Conservation (phyloP, 2,888 invertebrate species). For the Cyaniris semiargus region DNA sequence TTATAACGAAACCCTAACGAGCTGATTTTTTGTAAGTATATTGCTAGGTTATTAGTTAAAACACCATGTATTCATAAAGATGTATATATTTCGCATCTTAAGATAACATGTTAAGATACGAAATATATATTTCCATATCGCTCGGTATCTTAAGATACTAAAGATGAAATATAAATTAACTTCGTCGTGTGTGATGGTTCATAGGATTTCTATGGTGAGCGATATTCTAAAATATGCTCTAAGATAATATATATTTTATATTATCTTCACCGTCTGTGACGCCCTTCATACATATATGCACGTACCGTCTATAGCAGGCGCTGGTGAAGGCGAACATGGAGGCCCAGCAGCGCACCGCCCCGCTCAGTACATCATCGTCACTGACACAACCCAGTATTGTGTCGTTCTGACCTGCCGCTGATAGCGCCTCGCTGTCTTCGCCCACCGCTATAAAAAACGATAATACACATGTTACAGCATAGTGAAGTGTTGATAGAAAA, state of each 20-base stretch:
- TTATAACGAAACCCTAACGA: background rate
- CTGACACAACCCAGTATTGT: slow-evolving; percentile 85
- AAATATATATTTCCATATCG: too few relatives aligned
- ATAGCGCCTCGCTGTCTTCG: slow-evolving; percentile 89
- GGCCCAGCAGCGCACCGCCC: slow-evolving; percentile 88
- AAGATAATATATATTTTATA: too few relatives aligned
- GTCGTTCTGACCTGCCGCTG: slow-evolving; percentile 92
- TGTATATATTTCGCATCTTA: too few relatives aligned
- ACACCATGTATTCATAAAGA: too few relatives aligned
- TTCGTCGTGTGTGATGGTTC: too few relatives aligned
- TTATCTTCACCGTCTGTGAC: too few relatives aligned
- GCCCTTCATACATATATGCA: background rate
- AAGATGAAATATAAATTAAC: too few relatives aligned
- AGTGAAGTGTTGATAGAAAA: background rate
- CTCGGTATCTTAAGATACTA: too few relatives aligned
- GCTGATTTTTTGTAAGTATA: background rate
- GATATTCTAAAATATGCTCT: too few relatives aligned
- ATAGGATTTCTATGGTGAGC: too few relatives aligned
- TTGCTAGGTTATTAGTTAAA: too few relatives aligned
- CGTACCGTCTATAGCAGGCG: slow-evolving; percentile 87
- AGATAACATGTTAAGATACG: too few relatives aligned
- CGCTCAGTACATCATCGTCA: slow-evolving; percentile 74
- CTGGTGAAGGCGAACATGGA: slow-evolving; percentile 89
- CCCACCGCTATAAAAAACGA: slow-evolving; percentile 80
- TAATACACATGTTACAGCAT: background rate